A percentile compares a stretch with the other conserved stretches of the same genome.
phyloP scores from a whole-genome alignment of 1,140 invertebrate genomes.

The Brachionus calyciflorus region DNA sequence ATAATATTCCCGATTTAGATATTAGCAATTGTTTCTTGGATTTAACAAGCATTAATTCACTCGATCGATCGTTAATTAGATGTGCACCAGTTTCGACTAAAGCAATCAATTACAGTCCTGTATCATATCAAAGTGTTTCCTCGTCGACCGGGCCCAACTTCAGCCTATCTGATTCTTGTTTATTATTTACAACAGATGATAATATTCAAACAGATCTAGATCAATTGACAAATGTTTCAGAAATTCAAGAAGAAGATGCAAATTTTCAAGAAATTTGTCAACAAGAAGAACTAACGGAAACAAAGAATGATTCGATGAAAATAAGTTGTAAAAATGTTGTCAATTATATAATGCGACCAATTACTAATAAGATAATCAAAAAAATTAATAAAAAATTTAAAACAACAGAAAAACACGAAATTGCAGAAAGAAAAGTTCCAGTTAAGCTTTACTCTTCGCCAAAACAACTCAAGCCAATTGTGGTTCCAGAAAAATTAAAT shows the following conservation, averaged over 20 bases:
- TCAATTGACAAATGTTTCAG: neutral
- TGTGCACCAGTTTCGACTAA: neutral
- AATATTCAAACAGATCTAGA: neutral
- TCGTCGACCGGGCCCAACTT: neutral
- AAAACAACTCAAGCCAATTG: too few relatives aligned
- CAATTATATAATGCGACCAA: slow-evolving; percentile 4
- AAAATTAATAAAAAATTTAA: slow-evolving; percentile 32
- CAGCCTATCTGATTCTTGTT: slow-evolving; percentile 1
- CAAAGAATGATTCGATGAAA: neutral
- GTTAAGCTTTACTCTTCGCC: neutral
- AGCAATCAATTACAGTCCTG: neutral
- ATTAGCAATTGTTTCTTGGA: neutral
- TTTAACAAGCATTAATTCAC: too few relatives aligned
- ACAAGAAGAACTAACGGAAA: neutral
- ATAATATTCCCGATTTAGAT: neutral
- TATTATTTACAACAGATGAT: neutral
- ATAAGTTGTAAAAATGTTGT: neutral
- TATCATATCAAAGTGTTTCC: neutral
- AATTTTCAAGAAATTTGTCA: neutral
- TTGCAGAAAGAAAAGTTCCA: neutral
- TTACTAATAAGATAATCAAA: neutral
- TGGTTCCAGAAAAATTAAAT: neutral
- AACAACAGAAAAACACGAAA: neutral
- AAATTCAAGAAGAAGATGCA: neutral
- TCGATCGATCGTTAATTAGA: neutral